Base-by-base conservation (phyloP, 2,113 vertebrate genomes). In the Siniperca chuatsi region DNA sequence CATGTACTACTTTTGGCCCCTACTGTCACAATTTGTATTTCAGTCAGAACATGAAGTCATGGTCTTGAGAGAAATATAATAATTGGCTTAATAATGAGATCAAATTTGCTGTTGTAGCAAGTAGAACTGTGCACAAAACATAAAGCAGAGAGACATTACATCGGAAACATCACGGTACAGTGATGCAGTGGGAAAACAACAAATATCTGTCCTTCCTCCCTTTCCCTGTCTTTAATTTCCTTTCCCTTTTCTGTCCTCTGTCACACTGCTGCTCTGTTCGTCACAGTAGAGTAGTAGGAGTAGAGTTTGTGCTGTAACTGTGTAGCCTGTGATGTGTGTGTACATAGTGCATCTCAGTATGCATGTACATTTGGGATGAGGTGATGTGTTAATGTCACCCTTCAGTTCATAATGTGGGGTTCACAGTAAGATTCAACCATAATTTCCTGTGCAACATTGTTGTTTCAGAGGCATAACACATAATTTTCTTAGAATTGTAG, bases 151-250 rank as follows among this genome's bases (percentile, higher is more conserved):
- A 20, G 57, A 25, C 8, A 44, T 60, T 21, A 9, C 48, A 70
- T 50, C 35, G 21, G 46, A 52, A 42, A 35, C 7, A 0, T 29
- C 33, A 42, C 18, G 75, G 46, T 70, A 7, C 71, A 50, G 7
- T 48, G 67, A 75, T 71, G 80, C 76, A 42, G 58, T 52, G 66
- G 25, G 21, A 18, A 44, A 50, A 68, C 75, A 58, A 4, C 37
- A 60, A 50, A 80, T 42, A 18, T 69, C 78, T 60, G 11, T 54
- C 66, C 60, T 67, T 93, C 48, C 95, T 87, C 94, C 70, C 54
- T 93, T 89, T 91, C 23, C 2, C 29, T 44, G 6, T 67, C 40
- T 86, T 75, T 71, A 46, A 85, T 79, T 76, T 79, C 44, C 69
- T 75, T 35, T 72, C 29, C 44, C 52, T 64, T 65, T n/a, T 54